These are phyloP conservation scores for Mungos mungo DNA, from an alignment of 2,113 vertebrate genomes.

Conservation along the genomic window DNA sequence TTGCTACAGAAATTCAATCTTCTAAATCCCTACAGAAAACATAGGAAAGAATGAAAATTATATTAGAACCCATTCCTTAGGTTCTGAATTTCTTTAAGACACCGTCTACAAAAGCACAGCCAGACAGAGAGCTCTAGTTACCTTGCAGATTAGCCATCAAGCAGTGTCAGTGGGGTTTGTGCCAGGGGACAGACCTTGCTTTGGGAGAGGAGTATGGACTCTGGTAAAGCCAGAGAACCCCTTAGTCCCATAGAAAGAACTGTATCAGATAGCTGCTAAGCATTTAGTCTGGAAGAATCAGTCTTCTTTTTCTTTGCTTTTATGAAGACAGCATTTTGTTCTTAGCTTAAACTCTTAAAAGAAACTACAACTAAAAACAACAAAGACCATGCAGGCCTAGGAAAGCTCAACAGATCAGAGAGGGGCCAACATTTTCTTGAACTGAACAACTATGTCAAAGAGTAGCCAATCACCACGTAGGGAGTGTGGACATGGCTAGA, in stretches of 20 bases:
- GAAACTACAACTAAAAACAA: not conserved
- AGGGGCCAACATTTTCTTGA: not conserved
- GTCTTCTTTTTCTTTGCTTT: not conserved
- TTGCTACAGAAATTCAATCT: not conserved
- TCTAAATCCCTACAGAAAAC: not conserved
- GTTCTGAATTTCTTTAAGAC: not conserved
- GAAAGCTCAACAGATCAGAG: not conserved
- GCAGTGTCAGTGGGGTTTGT: rapidly evolving
- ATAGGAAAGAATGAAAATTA: not conserved
- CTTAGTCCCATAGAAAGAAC: not conserved
- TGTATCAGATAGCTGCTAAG: not conserved
- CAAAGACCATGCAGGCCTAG: not conserved
- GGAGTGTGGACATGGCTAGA: not conserved
- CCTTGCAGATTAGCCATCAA: not conserved
- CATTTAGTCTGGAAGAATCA: not conserved
- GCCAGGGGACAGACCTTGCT: not conserved
- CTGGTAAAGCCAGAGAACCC: not conserved
- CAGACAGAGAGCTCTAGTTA: not conserved
- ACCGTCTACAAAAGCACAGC: not conserved
- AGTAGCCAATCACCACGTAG: rapidly evolving
- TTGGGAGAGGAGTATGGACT: not conserved
- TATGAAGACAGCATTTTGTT: not conserved
- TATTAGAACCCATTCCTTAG: not conserved
- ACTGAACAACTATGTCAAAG: not conserved
- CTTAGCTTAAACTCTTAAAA: not conserved